Evolutionary conservation across 2,797 vertebrate genomes (phyloP).

Genomic region (Cygnus olor): DNA sequence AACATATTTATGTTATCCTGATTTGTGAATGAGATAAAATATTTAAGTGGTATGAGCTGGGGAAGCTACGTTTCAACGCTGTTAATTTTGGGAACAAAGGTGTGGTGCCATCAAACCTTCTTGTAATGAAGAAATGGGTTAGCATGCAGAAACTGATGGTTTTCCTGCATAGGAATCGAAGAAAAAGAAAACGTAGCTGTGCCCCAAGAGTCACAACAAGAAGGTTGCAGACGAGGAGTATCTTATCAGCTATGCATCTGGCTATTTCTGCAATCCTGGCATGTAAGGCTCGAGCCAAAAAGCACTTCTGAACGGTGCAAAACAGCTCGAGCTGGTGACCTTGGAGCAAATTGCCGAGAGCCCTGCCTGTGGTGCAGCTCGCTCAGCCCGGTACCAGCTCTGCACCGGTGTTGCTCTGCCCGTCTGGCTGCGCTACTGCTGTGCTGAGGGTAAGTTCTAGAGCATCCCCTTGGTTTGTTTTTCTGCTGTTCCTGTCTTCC

Average conservation of each 20-base stretch:
- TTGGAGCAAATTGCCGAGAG: not conserved
- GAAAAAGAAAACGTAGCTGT: not conserved
- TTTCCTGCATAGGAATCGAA: not conserved
- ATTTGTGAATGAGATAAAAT: not conserved
- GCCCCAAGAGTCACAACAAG: fast-evolving
- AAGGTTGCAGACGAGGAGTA: not conserved
- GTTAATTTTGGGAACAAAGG: not conserved
- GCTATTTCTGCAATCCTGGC: not conserved
- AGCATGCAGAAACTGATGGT: fast-evolving
- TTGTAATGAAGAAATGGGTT: not conserved
- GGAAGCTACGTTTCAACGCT: not conserved
- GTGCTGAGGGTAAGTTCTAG: not conserved
- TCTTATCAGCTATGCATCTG: not conserved
- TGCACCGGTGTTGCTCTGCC: not conserved
- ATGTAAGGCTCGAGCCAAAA: not conserved
- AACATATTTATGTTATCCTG: not conserved
- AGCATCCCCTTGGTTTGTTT: not conserved
- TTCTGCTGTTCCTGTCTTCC: not conserved
- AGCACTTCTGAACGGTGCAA: not conserved
- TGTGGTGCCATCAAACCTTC: not conserved
- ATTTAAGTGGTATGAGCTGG: fast-evolving
- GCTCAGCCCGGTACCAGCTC: fast-evolving
- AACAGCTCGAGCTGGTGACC: not conserved
- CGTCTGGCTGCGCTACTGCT: not conserved
- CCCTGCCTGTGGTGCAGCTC: fast-evolving